These are phyloP conservation scores for Dasypogon diadema DNA, from an alignment of 2,888 invertebrate species.

Conservation along the genomic window DNA sequence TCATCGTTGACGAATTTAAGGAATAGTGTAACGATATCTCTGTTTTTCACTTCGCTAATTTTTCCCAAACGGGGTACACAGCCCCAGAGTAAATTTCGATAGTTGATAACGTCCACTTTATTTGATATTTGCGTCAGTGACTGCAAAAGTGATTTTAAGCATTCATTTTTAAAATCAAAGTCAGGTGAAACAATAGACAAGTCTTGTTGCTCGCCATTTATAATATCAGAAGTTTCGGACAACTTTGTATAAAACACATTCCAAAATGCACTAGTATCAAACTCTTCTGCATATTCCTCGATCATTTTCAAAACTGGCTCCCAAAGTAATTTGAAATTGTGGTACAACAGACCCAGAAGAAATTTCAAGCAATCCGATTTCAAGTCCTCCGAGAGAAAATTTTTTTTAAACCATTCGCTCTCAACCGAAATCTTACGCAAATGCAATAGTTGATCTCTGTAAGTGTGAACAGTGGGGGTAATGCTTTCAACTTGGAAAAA, in stretches of 20 bases:
- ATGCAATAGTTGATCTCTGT: constrained; percentile 80
- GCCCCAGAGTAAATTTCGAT: constrained; percentile 85
- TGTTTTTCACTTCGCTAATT: constrained; percentile 83
- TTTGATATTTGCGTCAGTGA: constrained; percentile 58
- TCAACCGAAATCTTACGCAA: constrained; percentile 80
- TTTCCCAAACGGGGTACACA: constrained; percentile 80
- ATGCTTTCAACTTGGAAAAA: constrained; percentile 80
- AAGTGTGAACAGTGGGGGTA: constrained; percentile 80
- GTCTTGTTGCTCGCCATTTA: constrained; percentile 57
- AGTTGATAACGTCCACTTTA: constrained; percentile 78
- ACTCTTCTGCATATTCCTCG: constrained; percentile 77
- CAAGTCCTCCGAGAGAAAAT: constrained; percentile 64
- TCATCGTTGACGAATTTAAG: constrained; percentile 78
- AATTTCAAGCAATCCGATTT: constrained; percentile 78
- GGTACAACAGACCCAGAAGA: constrained; percentile 83
- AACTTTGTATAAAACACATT: constrained; percentile 75
- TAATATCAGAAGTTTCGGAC: constrained; percentile 70
- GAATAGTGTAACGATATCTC: constrained; percentile 83
- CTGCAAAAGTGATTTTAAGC: background rate
- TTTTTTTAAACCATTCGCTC: constrained; percentile 71
- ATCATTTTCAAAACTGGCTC: constrained; percentile 83
- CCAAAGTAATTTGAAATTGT: constrained; percentile 92
- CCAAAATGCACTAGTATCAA: constrained; percentile 79
- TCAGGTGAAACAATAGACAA: background rate
- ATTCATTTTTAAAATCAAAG: background rate